phyloP scores from a whole-genome alignment of 2,797 vertebrate species.

The Xenentodon cancila region DNA sequence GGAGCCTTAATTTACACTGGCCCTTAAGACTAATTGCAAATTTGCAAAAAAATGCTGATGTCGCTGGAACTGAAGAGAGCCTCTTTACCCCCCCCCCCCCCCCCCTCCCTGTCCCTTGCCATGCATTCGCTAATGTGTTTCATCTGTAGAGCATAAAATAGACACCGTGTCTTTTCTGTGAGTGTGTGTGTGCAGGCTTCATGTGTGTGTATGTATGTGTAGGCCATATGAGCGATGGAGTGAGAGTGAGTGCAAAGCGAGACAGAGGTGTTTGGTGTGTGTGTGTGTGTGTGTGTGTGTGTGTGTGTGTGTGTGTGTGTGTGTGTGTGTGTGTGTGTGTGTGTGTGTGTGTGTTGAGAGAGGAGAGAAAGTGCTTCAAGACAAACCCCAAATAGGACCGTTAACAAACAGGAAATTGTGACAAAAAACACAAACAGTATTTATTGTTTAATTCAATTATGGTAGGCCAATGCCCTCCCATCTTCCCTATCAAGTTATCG shows the following conservation, averaged over 20 bases:
- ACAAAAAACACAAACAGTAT: constrained; percentile 75
- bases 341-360: neutral
- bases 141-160: constrained; percentile 96
- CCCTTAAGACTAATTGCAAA: constrained; percentile 99
- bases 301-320: too few species aligned
- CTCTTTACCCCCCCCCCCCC: constrained; percentile 77
- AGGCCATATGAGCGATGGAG: constrained; percentile 65
- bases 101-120: constrained; percentile 92
- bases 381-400: constrained; percentile 60
- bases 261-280: constrained; percentile 75
- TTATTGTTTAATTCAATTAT: constrained; percentile 72
- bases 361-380: constrained; percentile 50
- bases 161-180: constrained; percentile 83
- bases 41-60: constrained; percentile 99
- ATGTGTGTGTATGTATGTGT: constrained; percentile 55
- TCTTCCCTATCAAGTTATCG: constrained; percentile 62
- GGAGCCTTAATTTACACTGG: constrained; percentile 98
- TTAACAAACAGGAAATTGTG: constrained; percentile 74
- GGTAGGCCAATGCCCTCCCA: constrained; percentile 52
- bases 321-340: too few species aligned
- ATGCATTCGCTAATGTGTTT: constrained; percentile 96
- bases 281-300: constrained; percentile 43
- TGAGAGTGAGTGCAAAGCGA: constrained; percentile 78
- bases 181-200: constrained; percentile 57
- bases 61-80: constrained; percentile 88